Conservation (phyloP, 2,797 vertebrate species). For the Chelon labrosus region DNA sequence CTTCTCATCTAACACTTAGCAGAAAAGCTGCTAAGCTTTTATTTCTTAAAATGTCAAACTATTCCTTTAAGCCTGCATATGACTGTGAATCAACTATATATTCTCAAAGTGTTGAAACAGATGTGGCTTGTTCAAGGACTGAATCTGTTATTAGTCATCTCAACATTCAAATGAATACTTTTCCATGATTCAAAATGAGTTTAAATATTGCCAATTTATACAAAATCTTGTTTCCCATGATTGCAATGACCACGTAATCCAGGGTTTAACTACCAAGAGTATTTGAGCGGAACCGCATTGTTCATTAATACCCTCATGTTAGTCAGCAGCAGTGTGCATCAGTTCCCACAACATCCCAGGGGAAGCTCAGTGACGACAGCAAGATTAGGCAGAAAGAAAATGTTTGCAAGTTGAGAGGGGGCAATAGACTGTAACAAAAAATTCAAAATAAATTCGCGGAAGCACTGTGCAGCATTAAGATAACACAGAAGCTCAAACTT, state of each 20-base stretch:
- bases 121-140: background rate
- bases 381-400: slow-evolving; percentile 49
- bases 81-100: background rate
- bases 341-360: slow-evolving; percentile 62
- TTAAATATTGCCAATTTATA: background rate
- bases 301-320: slow-evolving; percentile 44
- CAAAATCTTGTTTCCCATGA: slow-evolving; percentile 26
- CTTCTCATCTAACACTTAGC: background rate
- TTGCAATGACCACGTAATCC: slow-evolving; percentile 10
- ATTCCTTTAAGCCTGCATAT: background rate
- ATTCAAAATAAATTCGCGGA: slow-evolving; percentile 22
- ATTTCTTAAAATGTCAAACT: slow-evolving; percentile 5
- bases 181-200: background rate
- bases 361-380: slow-evolving; percentile 66
- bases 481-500: slow-evolving; percentile 8
- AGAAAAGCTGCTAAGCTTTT: background rate
- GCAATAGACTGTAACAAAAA: slow-evolving; percentile 15
- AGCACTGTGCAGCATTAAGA: slow-evolving; percentile 12
- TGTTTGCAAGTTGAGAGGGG: slow-evolving; percentile 32
- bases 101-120: background rate
- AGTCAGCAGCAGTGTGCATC: slow-evolving; percentile 54
- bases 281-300: slow-evolving; percentile 33
- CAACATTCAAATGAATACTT: background rate
- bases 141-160: background rate
- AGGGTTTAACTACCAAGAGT: slow-evolving; percentile 25